These are phyloP conservation scores for Nomada ruficornis DNA, from an alignment of 2,888 invertebrate genomes.

Conservation along the genomic window DNA sequence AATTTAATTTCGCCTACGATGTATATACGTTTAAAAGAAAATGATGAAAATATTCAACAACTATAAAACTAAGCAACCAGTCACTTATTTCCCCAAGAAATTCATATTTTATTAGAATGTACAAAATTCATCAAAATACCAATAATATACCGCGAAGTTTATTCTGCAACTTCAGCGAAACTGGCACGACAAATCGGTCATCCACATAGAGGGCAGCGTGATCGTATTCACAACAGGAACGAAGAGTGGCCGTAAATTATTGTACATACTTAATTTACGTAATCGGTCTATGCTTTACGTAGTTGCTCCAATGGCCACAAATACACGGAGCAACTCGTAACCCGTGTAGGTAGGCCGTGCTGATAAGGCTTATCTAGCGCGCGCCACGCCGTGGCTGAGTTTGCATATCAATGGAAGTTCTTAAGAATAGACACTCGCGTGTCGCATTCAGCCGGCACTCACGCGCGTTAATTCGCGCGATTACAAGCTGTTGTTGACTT, in stretches of 20 bases:
- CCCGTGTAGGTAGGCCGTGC: constrained; percentile 51
- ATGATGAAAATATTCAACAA: too few relatives aligned
- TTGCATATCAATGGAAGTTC: constrained; percentile 69
- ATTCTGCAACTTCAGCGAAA: too few relatives aligned
- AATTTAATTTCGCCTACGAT: too few relatives aligned
- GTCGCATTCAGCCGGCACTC: constrained; percentile 41
- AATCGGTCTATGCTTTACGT: constrained; percentile 29
- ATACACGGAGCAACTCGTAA: not conserved
- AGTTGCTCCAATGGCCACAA: constrained; percentile 20
- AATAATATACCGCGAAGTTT: too few relatives aligned
- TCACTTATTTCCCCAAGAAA: too few relatives aligned
- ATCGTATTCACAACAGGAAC: not conserved
- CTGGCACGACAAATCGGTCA: not conserved
- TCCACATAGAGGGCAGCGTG: not conserved
- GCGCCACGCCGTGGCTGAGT: constrained; percentile 47
- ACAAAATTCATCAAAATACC: too few relatives aligned
- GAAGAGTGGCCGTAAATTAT: constrained; percentile 29
- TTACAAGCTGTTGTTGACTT: constrained; percentile 54
- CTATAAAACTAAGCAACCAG: too few relatives aligned
- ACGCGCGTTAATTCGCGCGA: constrained; percentile 53
- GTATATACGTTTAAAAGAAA: too few relatives aligned
- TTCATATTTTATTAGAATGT: too few relatives aligned
- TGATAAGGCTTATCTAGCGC: constrained; percentile 63
- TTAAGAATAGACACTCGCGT: constrained; percentile 61
- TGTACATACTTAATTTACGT: constrained; percentile 48